Base-by-base conservation (phyloP, 2,888 invertebrate genomes). In the Hirtodrosophila trivittata region DNA sequence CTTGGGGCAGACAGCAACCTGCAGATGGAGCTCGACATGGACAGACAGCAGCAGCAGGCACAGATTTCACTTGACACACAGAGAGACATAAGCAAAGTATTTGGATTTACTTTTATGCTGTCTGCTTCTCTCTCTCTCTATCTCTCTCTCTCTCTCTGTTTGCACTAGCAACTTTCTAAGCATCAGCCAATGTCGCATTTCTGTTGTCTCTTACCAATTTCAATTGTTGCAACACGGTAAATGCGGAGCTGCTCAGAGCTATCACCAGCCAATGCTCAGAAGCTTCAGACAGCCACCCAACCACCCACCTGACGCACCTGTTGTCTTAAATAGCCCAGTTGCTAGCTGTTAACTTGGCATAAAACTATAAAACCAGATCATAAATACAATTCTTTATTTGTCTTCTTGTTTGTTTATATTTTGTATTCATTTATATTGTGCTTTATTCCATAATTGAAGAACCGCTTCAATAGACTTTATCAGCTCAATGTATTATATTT, bases 331-430 rank as follows among this genome's bases (percentile, higher is more conserved):
- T 86, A 63, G 74, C 74, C 86, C 80, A 81, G 86, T 81, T 21
- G 83, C 86, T 86, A 83, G 83, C 86, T 76, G 80, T 81, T 81
- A 81, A 86, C 80, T 86, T 80, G 86, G 86, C 76, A 80, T 70
- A 78, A 81, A 81, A 81, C 86, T 81, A 81, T 80, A 86, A 86
- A 83, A 54, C 75, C 74, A 75, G 55, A 54, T 47, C 52, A 75
- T 76, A 86, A 83, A 78, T 80, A 67, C 80, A 86, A 81, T 81
- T 86, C 77, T 77, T 80, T 77, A 77, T 84, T 81, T 81, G 71
- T 59, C n/a, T n/a, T n/a, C 77, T 70, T 84, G 76, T 83, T 25
- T 25, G 25, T 25, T 25, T 6, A 60, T 66, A 56, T 59, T 56
- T 49, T 6, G 25, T 52, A 47, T 55, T 52, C 25, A 25, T 47